Evolutionary conservation across 2,888 invertebrate species (phyloP), one percentile per base, ranked within the genome.

Genomic region (Ophraella communa): DNA sequence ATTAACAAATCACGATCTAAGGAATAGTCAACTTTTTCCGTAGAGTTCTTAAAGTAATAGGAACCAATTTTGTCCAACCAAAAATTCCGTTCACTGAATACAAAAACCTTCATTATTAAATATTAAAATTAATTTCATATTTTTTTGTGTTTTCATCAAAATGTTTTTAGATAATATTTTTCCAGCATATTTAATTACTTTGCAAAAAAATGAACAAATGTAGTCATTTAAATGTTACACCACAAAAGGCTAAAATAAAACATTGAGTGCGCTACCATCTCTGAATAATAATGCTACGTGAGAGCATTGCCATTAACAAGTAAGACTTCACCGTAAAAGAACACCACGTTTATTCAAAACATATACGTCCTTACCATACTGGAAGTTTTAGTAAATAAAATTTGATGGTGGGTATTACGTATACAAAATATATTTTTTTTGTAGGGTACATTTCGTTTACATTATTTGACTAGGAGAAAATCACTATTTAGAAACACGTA

Each of bases 221-320:
- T 60, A 60, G 52, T 30, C 30, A 60, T 60, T 60, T 60, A 60
- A 52, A 60, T 60, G 42, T 60, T 52, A 60, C 30, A 52, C 52
- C 42, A 52, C 52, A 60, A 17, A 60, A 52, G 17, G n/a, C 24
- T 55, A 23, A 55, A 55, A 55, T 55, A 44, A 55, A 55, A 42
- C 59, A 59, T 52, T 52, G 42, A 24, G 51, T 60, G 35, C 52
- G 60, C 17, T 33, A 60, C 60, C 20, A 17, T 27, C 27, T 60
- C 24, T 52, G 60, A 60, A 60, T 60, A 42, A 23, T 44, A 60
- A 60, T 60, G 39, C 17, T 7, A 7, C 4, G 17, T 39, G 4
- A 39, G 39, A 39, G 17, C 39, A 17, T 39, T 39, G 39, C 39
- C 17, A 4, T 39, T 8, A 17, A 17, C 14, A 14, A 39, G 7